phyloP scores from a whole-genome alignment of 2,888 invertebrate genomes.

The Lymantria monacha region DNA sequence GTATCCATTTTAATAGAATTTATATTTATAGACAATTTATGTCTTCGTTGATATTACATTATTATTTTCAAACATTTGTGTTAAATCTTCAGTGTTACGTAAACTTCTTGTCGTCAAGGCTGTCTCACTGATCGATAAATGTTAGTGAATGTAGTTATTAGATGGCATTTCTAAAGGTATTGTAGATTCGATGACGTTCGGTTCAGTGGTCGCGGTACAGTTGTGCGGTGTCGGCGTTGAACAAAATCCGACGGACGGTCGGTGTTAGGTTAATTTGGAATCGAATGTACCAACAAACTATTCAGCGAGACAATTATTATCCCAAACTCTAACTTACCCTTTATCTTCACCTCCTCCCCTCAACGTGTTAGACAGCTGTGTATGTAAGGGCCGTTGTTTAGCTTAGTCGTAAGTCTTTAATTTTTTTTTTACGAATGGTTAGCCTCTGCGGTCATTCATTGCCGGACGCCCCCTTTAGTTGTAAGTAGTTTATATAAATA shows the following conservation, averaged over 20 bases:
- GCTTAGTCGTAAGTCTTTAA: constrained; percentile 53
- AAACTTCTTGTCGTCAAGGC: constrained; percentile 26
- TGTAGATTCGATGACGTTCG: constrained; percentile 39
- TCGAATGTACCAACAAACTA: constrained; percentile 74
- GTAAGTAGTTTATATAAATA: constrained; percentile 63
- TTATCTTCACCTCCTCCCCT: constrained; percentile 23
- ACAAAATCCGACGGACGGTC: constrained; percentile 51
- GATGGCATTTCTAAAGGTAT: constrained; percentile 37
- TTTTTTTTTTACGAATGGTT: constrained; percentile 43
- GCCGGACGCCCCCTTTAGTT: constrained; percentile 56
- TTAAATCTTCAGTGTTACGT: constrained; percentile 18
- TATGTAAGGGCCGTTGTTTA: constrained; percentile 50
- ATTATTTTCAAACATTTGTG: background rate
- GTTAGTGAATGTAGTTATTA: constrained; percentile 38
- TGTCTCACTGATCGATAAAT: constrained; percentile 57
- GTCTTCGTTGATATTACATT: background rate
- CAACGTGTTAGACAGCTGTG: constrained; percentile 37
- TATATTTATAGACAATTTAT: constrained; percentile 1
- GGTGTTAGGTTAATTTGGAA: constrained; percentile 68
- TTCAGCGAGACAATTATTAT: constrained; percentile 64
- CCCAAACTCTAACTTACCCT: constrained; percentile 23
- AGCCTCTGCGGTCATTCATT: constrained; percentile 38
- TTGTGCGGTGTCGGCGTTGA: constrained; percentile 50
- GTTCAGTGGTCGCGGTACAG: constrained; percentile 30
- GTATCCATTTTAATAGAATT: constrained; percentile 8